A percentile compares a stretch with the other conserved stretches of the same genome.
phyloP scores from a whole-genome alignment of 2,113 vertebrate genomes.

The Ophthalmolycus amberensis region DNA sequence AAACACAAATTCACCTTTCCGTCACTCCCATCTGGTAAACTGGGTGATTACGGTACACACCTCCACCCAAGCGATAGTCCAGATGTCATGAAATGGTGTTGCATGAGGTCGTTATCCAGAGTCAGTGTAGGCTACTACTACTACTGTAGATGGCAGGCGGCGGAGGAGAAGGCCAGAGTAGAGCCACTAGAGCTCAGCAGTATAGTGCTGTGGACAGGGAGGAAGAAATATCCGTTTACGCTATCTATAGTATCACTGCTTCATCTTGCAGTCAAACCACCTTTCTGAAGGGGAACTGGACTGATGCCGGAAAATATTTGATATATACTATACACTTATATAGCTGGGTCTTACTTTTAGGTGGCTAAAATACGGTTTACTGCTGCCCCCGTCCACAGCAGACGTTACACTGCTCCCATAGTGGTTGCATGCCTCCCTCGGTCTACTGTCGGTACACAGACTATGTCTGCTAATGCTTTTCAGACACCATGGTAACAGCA shows the following conservation, averaged over 20 bases:
- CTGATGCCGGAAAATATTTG: not conserved
- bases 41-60: not conserved
- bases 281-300: too few species aligned
- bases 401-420: not conserved
- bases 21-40: constrained; percentile 1
- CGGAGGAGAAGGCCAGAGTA: not conserved
- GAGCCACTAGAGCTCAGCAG: not conserved
- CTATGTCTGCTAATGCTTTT: constrained; percentile 6
- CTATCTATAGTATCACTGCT: too few species aligned
- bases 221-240: too few species aligned
- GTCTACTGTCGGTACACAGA: not conserved
- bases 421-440: not conserved
- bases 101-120: too few species aligned
- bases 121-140: too few species aligned
- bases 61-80: not conserved
- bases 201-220: not conserved
- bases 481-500: constrained; percentile 9
- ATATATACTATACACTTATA: not conserved
- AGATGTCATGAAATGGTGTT: too few species aligned
- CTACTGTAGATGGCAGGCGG: too few species aligned
- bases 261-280: too few species aligned
- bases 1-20: not conserved
- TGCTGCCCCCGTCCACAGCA: not conserved
- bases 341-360: not conserved
- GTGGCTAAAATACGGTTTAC: too few species aligned